Conservation (phyloP, 2,888 invertebrate genomes). For the Cryptocheilus praepositus region DNA sequence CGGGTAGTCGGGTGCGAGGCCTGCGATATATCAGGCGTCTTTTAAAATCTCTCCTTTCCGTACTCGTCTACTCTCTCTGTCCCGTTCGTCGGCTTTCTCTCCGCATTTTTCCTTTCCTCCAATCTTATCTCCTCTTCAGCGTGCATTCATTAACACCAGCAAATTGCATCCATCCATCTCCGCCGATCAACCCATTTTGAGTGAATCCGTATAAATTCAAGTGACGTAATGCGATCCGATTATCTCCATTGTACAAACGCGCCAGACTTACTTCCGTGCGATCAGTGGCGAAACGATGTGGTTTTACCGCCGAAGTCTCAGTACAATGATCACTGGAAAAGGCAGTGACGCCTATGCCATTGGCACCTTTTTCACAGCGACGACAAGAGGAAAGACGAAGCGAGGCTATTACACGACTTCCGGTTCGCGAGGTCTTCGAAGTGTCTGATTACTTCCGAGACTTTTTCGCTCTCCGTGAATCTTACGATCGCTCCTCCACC, state of each 20-base stretch:
- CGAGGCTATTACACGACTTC: constrained; percentile 52
- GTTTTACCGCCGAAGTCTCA: too few relatives aligned
- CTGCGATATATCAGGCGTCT: constrained; percentile 57
- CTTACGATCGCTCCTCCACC: neutral
- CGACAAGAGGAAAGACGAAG: constrained; percentile 38
- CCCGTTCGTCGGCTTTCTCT: neutral
- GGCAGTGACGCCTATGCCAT: neutral
- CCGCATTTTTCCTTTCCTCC: neutral
- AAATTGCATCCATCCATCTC: constrained; percentile 3
- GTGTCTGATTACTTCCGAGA: constrained; percentile 51
- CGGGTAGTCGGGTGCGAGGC: constrained; percentile 54
- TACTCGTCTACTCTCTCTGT: neutral
- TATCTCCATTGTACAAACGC: constrained; percentile 50
- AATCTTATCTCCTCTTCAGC: neutral
- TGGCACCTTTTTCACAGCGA: constrained; percentile 27
- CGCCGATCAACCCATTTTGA: constrained; percentile 10
- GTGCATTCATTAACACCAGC: too few relatives aligned
- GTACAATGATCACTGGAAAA: neutral
- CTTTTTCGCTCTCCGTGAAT: constrained; percentile 11
- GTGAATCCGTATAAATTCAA: neutral
- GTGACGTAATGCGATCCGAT: constrained; percentile 26
- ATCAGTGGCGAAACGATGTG: constrained; percentile 15
- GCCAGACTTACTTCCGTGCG: constrained; percentile 55
- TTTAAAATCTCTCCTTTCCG: constrained; percentile 38
- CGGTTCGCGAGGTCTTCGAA: constrained; percentile 25